These are phyloP conservation scores for Helleia helle DNA, from an alignment of 2,888 invertebrate species.

Conservation along the genomic window DNA sequence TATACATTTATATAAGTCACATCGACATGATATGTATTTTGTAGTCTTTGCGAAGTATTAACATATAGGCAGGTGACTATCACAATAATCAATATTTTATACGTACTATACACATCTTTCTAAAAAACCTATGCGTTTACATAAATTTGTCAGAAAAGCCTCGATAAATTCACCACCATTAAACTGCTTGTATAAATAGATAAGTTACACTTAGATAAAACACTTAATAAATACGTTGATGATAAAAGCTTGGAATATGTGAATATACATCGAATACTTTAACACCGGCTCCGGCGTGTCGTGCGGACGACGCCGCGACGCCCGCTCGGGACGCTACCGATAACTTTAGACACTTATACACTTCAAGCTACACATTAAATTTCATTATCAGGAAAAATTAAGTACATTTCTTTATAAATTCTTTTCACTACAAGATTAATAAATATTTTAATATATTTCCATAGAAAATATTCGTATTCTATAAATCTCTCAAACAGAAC, in stretches of 20 bases:
- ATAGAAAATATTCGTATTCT: slow-evolving; percentile 7
- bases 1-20: slow-evolving; percentile 23
- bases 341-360: slow-evolving; percentile 4
- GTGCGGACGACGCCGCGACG: neutral
- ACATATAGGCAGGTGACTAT: slow-evolving; percentile 24
- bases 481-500: slow-evolving; percentile 8
- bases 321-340: neutral
- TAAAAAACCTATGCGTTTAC: slow-evolving; percentile 19
- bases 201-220: slow-evolving; percentile 8
- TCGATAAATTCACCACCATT: slow-evolving; percentile 5
- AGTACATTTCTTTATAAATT: neutral
- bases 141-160: slow-evolving; percentile 21
- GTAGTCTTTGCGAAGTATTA: slow-evolving; percentile 25
- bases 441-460: slow-evolving; percentile 8
- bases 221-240: slow-evolving; percentile 10
- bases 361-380: slow-evolving; percentile 2
- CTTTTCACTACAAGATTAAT: slow-evolving; percentile 5
- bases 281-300: too few relatives aligned
- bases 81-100: slow-evolving; percentile 21
- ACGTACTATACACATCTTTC: slow-evolving; percentile 17
- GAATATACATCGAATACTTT: slow-evolving; percentile 8
- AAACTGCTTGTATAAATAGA: slow-evolving; percentile 7
- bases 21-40: slow-evolving; percentile 26
- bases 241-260: slow-evolving; percentile 11
- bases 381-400: neutral